Evolutionary conservation across 2,113 vertebrate genomes (phyloP), one percentile per base, ranked within the genome.

Genomic region (Paedocypris sp.): DNA sequence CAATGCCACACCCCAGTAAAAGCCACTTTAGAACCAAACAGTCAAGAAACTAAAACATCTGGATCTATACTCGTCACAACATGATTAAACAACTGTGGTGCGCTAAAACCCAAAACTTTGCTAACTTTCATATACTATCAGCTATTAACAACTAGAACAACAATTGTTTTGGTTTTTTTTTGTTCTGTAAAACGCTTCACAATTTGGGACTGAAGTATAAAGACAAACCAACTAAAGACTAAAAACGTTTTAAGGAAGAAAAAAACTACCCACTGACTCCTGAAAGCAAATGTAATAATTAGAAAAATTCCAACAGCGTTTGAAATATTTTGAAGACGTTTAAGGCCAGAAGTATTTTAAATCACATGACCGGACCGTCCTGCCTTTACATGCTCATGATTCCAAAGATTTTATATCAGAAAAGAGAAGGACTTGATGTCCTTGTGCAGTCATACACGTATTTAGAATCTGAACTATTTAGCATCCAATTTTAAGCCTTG

Each of bases 351-450:
- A 11, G 66, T 52, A 50, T 63, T 56, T 62, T 23, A 48, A 29
- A 20, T 51, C 26, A 8, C 26, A 11, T 23, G 19, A 64, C 42
- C 49, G 47, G 36, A 26, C 22, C 12, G 9, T 20, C 15, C 33
- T 12, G 39, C 36, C 18, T 36, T 42, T 53, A 53, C 26, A n/a
- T 22, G 32, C 6, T 6, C 13, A 35, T 10, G 11, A 41, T 76
- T 68, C 69, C 52, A 23, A 6, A 66, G 64, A 63, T 60, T 29
- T 43, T 9, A 60, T 60, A 62, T 38, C 51, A 58, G 22, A 26
- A 48, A 28, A 12, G n/a, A 33, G 42, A 33, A 31, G 31, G 28
- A 35, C 23, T 19, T 38, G 19, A 7, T 20, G 8, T 4, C 39
- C 52, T 39, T 10, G 23, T 38, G 26, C 19, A 41, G 10, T 26